A percentile compares a stretch with the other conserved stretches of the same genome.
These are phyloP conservation scores for Chloroceryle aenea DNA, from an alignment of 2,113 vertebrate species.

Conservation along the genomic window DNA sequence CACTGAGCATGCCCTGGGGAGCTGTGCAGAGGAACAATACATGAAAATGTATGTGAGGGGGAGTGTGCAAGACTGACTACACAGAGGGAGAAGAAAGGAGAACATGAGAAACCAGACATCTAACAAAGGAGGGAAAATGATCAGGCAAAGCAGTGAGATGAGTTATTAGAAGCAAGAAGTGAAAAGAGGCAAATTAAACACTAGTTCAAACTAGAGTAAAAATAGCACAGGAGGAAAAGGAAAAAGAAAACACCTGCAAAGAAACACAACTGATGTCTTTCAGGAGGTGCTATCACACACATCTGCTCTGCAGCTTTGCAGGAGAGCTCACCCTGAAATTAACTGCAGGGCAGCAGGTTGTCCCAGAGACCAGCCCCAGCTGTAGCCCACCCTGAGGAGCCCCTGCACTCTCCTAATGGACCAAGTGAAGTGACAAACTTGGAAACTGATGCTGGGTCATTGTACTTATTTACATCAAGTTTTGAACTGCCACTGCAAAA, in stretches of 20 bases:
- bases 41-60: background rate
- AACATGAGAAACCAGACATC: background rate
- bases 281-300: background rate
- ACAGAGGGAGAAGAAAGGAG: background rate
- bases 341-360: background rate
- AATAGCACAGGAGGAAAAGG: constrained; percentile 9
- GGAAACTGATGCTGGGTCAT: background rate
- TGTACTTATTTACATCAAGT: background rate
- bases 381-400: background rate
- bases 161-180: background rate
- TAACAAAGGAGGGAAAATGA: background rate
- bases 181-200: constrained; percentile 51
- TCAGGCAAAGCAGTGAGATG: background rate
- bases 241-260: background rate
- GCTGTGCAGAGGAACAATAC: background rate
- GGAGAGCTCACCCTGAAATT: background rate
- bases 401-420: background rate
- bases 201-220: constrained; percentile 38
- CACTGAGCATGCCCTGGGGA: accelerated
- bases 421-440: background rate
- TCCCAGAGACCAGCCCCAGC: background rate
- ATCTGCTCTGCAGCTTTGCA: background rate
- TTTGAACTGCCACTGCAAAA: background rate
- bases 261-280: background rate
- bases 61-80: background rate